phyloP scores from a whole-genome alignment of 2,113 vertebrate species.

The Pterocles gutturalis region DNA sequence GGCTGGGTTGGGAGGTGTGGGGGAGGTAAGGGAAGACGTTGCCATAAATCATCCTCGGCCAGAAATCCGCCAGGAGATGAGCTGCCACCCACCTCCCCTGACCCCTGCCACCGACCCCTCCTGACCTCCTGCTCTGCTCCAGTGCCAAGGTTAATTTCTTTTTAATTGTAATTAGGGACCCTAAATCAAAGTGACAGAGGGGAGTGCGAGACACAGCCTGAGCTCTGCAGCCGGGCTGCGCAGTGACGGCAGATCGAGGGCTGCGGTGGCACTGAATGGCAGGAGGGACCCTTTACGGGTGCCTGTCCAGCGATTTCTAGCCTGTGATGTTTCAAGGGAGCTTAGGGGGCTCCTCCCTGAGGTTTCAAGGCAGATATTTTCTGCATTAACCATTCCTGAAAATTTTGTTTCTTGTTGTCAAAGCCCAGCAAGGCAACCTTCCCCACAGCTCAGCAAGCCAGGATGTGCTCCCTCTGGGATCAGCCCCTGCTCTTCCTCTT shows the following conservation, averaged over 20 bases:
- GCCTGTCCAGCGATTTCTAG: not conserved
- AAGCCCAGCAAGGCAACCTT: not conserved
- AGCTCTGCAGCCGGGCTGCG: not conserved
- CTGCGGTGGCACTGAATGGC: not conserved
- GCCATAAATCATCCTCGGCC: not conserved
- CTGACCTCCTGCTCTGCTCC: not conserved
- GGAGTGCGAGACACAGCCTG: not conserved
- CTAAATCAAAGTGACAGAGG: not conserved
- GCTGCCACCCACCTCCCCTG: not conserved
- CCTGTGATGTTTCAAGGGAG: not conserved
- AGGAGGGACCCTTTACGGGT: not conserved
- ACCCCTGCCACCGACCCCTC: accelerated
- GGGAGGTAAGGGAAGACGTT: not conserved
- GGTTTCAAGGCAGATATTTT: not conserved
- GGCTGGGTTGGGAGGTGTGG: not conserved
- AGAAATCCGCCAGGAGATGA: not conserved
- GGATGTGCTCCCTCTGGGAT: not conserved
- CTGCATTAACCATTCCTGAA: not conserved
- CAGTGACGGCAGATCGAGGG: not conserved
- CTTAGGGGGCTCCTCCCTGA: not conserved
- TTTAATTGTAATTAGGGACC: not conserved
- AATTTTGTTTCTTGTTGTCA: not conserved
- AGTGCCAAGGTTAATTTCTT: not conserved
- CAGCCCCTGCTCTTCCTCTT: not conserved
- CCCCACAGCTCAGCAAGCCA: not conserved